Evolutionary conservation across 2,888 invertebrate species (phyloP).

Genomic region (Ochropacha duplaris): DNA sequence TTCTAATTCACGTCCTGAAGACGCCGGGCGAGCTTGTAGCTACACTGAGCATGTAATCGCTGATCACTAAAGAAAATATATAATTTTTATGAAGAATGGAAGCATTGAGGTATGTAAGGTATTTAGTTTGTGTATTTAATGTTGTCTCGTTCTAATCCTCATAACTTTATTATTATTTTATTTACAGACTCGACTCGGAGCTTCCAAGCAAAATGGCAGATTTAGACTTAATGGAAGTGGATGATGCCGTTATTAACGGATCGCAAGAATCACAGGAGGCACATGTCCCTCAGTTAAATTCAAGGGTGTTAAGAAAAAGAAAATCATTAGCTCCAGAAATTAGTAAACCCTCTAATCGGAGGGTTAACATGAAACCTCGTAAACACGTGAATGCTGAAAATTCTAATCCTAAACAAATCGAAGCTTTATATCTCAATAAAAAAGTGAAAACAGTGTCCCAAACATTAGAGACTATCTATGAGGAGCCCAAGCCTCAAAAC

Average conservation of each 20-base stretch:
- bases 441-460: constrained; percentile 77
- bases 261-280: constrained; percentile 29
- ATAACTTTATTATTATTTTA: no score
- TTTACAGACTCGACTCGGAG: constrained; percentile 60
- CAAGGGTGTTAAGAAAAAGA: constrained; percentile 67
- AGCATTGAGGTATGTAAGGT: constrained; percentile 52
- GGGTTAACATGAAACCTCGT: constrained; percentile 75
- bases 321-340: constrained; percentile 61
- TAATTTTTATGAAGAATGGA: constrained; percentile 39
- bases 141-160: no score
- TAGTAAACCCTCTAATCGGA: constrained; percentile 65
- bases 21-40: no score
- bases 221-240: constrained; percentile 73
- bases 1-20: no score
- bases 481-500: constrained; percentile 79
- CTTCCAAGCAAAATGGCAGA: constrained; percentile 75
- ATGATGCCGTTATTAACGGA: constrained; percentile 28
- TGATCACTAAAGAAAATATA: background rate
- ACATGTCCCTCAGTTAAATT: constrained; percentile 39
- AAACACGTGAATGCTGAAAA: constrained; percentile 66
- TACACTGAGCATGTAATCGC: no score
- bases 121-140: constrained; percentile 9
- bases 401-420: constrained; percentile 71
- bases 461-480: constrained; percentile 85
- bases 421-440: constrained; percentile 83